Conservation (phyloP, 2,113 vertebrate genomes). For the Donacobius atricapilla region DNA sequence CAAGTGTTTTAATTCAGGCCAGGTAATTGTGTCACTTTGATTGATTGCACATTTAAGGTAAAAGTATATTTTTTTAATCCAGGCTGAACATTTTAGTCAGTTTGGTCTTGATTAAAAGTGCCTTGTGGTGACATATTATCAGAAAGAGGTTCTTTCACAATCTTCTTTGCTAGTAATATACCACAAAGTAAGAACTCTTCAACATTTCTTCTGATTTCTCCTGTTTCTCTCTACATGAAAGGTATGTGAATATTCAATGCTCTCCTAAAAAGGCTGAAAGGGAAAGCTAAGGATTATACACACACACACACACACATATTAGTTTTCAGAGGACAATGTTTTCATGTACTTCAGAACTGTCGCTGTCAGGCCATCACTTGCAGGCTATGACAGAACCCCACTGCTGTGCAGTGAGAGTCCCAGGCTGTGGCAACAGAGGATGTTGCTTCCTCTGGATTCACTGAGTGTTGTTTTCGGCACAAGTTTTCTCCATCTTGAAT, state of each 20-base stretch:
- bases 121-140: background rate
- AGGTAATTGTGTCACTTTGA: constrained; percentile 10
- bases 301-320: background rate
- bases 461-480: background rate
- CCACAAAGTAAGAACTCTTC: background rate
- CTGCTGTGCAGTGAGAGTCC: background rate
- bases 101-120: constrained; percentile 41
- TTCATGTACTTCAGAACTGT: background rate
- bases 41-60: constrained; percentile 42
- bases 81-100: background rate
- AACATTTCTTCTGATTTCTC: background rate
- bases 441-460: background rate
- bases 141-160: background rate
- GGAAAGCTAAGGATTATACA: background rate
- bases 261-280: background rate
- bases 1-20: background rate
- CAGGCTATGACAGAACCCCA: rapidly evolving
- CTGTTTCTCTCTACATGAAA: background rate
- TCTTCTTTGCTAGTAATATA: background rate
- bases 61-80: constrained; percentile 15
- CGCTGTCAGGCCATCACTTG: background rate
- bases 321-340: background rate
- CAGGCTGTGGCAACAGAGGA: rapidly evolving
- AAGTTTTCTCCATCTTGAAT: background rate
- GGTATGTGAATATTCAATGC: background rate